Evolutionary conservation across 2,888 invertebrate genomes (phyloP).

Genomic region (Camponotus fellah): DNA sequence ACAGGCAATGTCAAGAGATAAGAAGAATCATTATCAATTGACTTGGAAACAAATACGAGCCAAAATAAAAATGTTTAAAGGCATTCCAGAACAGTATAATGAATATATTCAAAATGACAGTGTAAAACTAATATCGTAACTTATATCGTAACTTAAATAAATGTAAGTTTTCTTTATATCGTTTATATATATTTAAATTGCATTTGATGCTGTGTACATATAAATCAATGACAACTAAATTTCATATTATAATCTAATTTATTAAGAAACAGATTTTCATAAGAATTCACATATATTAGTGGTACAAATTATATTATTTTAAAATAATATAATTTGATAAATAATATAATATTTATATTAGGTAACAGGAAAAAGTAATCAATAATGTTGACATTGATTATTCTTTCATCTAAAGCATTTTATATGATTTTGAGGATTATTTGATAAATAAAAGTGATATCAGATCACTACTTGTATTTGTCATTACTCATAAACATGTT

Average conservation of each 20-base stretch:
- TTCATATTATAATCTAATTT: conserved; percentile 21
- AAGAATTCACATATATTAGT: conserved; percentile 7
- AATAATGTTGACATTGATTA: not conserved
- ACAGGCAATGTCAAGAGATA: conserved; percentile 94
- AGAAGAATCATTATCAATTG: conserved; percentile 95
- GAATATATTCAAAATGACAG: conserved; percentile 87
- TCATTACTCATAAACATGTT: not conserved
- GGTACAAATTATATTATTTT: not conserved
- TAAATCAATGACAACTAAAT: conserved; percentile 14
- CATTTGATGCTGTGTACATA: not conserved
- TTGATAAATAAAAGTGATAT: not conserved
- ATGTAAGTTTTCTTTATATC: no score
- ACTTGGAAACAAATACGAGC: conserved; percentile 95
- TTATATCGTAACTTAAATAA: not conserved
- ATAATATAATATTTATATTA: conserved; percentile 18
- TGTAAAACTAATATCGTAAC: not conserved
- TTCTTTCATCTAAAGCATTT: not conserved
- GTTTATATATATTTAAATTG: not conserved
- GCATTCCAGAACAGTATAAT: conserved; percentile 93
- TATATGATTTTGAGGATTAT: not conserved
- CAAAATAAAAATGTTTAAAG: conserved; percentile 94
- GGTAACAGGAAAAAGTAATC: not conserved
- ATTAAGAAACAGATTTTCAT: conserved; percentile 4
- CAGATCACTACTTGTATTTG: not conserved
- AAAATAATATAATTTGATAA: conserved; percentile 45